Evolutionary conservation across 1,140 invertebrate genomes (phyloP).

Genomic region (Pygmarrhopalites habei): DNA sequence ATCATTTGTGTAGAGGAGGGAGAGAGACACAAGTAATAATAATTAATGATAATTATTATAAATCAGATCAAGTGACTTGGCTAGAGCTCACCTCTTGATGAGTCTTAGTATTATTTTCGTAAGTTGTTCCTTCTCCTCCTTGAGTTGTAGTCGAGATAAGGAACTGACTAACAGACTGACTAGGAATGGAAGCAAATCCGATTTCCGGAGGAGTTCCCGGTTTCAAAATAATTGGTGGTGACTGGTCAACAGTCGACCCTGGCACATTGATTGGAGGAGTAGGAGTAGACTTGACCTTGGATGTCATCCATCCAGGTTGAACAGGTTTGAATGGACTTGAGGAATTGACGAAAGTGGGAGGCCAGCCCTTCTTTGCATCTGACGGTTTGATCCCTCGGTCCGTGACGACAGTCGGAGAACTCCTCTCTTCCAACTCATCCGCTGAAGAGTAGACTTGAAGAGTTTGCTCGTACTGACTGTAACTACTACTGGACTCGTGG

Average conservation of each 20-base stretch:
- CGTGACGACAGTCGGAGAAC: conserved; percentile 4
- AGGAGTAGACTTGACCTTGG: not conserved
- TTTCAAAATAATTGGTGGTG: conserved; percentile 47
- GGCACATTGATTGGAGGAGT: too few species aligned
- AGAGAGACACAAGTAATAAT: not conserved
- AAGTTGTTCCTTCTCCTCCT: too few species aligned
- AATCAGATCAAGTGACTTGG: not conserved
- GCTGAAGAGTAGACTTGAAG: not conserved
- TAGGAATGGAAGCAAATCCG: conserved; percentile 50
- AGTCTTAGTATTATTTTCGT: conserved; percentile 1
- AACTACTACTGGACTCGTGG: not conserved
- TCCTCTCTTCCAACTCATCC: not conserved
- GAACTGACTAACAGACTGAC: not conserved
- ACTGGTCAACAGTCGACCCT: conserved; percentile 2
- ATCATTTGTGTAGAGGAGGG: too few species aligned
- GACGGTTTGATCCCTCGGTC: conserved; percentile 5
- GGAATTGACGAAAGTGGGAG: not conserved
- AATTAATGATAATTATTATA: not conserved
- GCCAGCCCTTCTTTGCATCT: conserved; percentile 13
- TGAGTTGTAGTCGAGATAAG: not conserved
- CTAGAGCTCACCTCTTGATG: conserved; percentile 1
- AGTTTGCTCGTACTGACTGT: not conserved
- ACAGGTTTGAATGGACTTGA: not conserved
- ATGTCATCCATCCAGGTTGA: conserved; percentile 4
- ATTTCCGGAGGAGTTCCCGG: conserved; percentile 55